Evolutionary conservation across 2,797 vertebrate species (phyloP).

Genomic region (Pseudomugil gertrudae): DNA sequence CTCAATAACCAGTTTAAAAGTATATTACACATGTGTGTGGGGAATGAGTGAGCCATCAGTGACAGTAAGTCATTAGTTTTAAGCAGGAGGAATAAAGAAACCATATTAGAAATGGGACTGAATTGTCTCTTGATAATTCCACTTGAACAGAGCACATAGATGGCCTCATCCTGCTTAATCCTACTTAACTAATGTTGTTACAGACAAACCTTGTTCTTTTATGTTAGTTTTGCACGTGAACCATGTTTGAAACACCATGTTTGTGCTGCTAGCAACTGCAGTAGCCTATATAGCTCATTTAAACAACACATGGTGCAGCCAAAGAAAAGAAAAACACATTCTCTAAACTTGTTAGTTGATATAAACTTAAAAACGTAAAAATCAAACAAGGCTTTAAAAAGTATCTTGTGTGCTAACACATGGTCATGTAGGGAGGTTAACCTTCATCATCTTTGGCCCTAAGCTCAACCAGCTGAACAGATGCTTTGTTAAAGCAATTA

Average conservation of each 20-base stretch:
- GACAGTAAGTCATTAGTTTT: not conserved
- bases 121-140: not conserved
- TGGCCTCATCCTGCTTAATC: conserved; percentile 7
- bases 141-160: conserved; percentile 1
- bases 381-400: not conserved
- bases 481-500: not conserved
- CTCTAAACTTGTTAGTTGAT: conserved; percentile 5
- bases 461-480: not conserved
- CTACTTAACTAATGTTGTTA: not conserved
- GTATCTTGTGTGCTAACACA: not conserved
- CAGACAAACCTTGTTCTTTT: not conserved
- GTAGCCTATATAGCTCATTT: not conserved
- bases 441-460: not conserved
- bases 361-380: conserved; percentile 17
- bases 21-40: not conserved
- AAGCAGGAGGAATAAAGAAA: not conserved
- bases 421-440: not conserved
- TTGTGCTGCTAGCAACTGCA: not conserved
- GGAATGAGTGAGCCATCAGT: too few relatives aligned
- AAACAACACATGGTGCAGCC: not conserved
- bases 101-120: not conserved
- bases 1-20: not conserved
- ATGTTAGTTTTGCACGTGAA: not conserved
- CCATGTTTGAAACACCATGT: not conserved
- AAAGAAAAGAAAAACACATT: conserved; percentile 1